Conservation (phyloP, 2,888 invertebrate genomes). For the Nipponacmea schrenckii region DNA sequence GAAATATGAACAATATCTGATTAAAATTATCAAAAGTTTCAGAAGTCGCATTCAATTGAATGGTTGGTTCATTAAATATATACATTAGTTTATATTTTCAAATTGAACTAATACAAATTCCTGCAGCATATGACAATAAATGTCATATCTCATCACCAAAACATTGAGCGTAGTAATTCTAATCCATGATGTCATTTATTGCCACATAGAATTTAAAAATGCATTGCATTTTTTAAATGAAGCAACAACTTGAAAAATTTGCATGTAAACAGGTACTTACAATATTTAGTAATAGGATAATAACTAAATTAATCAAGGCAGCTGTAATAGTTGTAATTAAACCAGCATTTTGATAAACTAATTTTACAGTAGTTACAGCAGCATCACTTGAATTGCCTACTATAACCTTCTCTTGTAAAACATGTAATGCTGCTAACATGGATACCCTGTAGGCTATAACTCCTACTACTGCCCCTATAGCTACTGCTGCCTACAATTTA, state of each 20-base stretch:
- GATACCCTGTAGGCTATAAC: constrained; percentile 89
- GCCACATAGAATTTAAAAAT: too few species aligned
- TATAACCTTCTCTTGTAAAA: constrained; percentile 39
- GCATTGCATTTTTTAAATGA: too few species aligned
- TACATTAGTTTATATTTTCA: too few species aligned
- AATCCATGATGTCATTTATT: too few species aligned
- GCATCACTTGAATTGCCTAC: constrained; percentile 49
- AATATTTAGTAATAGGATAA: constrained; percentile 90
- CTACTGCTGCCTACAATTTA: constrained; percentile 78
- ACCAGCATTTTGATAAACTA: constrained; percentile 76
- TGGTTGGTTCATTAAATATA: background rate
- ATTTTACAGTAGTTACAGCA: constrained; percentile 55
- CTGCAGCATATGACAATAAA: too few species aligned
- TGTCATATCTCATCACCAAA: too few species aligned
- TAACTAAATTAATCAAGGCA: constrained; percentile 89
- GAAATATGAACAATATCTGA: background rate
- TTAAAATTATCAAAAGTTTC: background rate
- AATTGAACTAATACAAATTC: too few species aligned
- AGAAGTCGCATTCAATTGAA: background rate
- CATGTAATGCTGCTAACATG: constrained; percentile 72
- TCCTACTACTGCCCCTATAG: constrained; percentile 89
- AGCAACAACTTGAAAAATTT: too few species aligned
- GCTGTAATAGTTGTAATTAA: constrained; percentile 93
- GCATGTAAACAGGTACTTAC: constrained; percentile 42
- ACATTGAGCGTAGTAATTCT: too few species aligned